phyloP scores from a whole-genome alignment of 2,113 vertebrate species.

The Sapajus apella region DNA sequence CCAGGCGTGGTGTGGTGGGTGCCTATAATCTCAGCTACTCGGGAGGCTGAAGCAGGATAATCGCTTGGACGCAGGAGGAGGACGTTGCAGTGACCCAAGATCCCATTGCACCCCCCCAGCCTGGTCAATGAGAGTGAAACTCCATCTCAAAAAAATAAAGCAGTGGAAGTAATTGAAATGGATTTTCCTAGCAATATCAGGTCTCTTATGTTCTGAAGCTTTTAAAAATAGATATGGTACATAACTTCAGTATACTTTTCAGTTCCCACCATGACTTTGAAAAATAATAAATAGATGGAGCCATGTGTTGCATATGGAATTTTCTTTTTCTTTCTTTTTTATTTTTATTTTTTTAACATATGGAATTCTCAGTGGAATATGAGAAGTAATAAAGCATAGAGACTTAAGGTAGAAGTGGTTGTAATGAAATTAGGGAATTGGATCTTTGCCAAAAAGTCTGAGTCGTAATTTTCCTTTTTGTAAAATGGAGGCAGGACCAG shows the following conservation, averaged over 20 bases:
- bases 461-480: neutral
- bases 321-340: neutral
- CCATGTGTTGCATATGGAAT: neutral
- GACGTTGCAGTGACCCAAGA: too few relatives aligned
- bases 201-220: neutral
- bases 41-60: too few relatives aligned
- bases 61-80: too few relatives aligned
- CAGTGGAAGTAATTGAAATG: neutral
- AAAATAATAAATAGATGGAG: neutral
- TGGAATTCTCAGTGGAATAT: neutral
- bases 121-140: too few relatives aligned
- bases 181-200: neutral
- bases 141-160: neutral
- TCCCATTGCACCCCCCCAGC: too few relatives aligned
- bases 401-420: neutral
- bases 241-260: neutral
- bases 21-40: too few relatives aligned
- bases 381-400: neutral
- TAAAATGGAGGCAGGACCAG: neutral
- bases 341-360: neutral
- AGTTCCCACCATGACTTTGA: neutral
- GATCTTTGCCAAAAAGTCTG: constrained; percentile 18
- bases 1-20: too few relatives aligned
- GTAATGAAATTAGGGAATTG: neutral
- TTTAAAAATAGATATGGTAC: neutral